Conservation (phyloP, 2,113 vertebrate genomes). For the Neomonachus schauinslandi region DNA sequence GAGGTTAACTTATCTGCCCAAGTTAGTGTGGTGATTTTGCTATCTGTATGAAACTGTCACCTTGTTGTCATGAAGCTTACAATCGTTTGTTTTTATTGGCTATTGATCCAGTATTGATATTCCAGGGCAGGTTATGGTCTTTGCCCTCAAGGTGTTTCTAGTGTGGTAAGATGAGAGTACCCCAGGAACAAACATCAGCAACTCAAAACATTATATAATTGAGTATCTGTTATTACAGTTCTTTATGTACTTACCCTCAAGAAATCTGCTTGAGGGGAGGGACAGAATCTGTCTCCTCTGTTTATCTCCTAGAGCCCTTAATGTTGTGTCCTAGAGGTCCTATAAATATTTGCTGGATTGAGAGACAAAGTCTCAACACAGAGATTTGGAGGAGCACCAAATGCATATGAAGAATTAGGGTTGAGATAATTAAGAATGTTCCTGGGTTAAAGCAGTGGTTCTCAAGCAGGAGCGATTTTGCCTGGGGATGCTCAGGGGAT, state of each 20-base stretch:
- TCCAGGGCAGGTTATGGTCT: background rate
- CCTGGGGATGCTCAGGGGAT: background rate
- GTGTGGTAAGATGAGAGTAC: background rate
- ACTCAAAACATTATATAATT: conserved; percentile 14
- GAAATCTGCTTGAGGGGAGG: background rate
- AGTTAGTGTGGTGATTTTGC: background rate
- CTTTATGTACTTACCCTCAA: background rate
- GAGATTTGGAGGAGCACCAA: background rate
- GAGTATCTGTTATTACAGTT: background rate
- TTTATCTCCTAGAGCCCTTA: background rate
- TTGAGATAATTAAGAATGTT: background rate
- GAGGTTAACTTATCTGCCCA: background rate
- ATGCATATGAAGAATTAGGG: background rate
- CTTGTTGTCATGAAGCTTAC: background rate
- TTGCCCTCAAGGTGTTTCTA: conserved; percentile 8
- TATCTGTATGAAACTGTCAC: background rate
- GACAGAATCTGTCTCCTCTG: background rate
- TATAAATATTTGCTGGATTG: conserved; percentile 9
- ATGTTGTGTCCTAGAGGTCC: background rate
- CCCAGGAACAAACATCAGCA: background rate
- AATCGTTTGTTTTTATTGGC: background rate
- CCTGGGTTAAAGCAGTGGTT: background rate
- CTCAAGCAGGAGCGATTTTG: background rate
- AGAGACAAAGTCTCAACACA: background rate
- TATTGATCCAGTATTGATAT: background rate